Conservation (phyloP, 1,140 invertebrate genomes). For the Drosophila gunungcola region DNA sequence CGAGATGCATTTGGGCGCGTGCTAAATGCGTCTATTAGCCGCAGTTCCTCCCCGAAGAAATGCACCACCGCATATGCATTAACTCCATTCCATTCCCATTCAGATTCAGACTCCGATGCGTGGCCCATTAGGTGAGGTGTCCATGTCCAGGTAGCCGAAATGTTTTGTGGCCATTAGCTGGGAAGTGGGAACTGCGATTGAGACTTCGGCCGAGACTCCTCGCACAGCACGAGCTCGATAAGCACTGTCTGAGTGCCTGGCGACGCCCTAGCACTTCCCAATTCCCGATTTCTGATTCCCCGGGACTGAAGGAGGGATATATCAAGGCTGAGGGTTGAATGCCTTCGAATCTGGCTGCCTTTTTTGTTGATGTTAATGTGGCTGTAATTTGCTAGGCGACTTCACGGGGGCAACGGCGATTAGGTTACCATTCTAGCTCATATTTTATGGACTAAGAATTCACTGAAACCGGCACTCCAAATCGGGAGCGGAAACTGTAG, state of each 20-base stretch:
- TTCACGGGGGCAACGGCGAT: slow-evolving; percentile 33
- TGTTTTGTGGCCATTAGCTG: slow-evolving; percentile 42
- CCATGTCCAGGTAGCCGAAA: slow-evolving; percentile 44
- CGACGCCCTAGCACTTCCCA: slow-evolving; percentile 29
- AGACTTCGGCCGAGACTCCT: slow-evolving; percentile 5
- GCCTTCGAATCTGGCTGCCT: slow-evolving; percentile 3
- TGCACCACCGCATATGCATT: slow-evolving; percentile 19
- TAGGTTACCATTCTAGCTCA: slow-evolving; percentile 42
- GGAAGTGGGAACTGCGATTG: not conserved
- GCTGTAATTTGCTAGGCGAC: slow-evolving; percentile 43
- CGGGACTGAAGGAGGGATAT: slow-evolving; percentile 3
- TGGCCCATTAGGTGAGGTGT: slow-evolving; percentile 42
- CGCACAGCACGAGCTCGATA: slow-evolving; percentile 42
- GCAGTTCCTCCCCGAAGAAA: slow-evolving; percentile 2
- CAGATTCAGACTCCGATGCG: slow-evolving; percentile 31
- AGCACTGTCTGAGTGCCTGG: slow-evolving; percentile 48
- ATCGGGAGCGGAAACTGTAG: slow-evolving; percentile 16
- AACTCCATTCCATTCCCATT: slow-evolving; percentile 25
- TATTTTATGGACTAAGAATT: slow-evolving; percentile 27
- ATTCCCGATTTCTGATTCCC: not conserved
- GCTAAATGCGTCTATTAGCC: slow-evolving; percentile 73
- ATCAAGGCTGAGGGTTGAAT: slow-evolving; percentile 48
- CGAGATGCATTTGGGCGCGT: slow-evolving; percentile 66
- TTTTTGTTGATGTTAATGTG: slow-evolving; percentile 16
- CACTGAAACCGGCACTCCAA: not conserved